Conservation (phyloP, 2,797 vertebrate genomes). For the Helostoma temminkii region DNA sequence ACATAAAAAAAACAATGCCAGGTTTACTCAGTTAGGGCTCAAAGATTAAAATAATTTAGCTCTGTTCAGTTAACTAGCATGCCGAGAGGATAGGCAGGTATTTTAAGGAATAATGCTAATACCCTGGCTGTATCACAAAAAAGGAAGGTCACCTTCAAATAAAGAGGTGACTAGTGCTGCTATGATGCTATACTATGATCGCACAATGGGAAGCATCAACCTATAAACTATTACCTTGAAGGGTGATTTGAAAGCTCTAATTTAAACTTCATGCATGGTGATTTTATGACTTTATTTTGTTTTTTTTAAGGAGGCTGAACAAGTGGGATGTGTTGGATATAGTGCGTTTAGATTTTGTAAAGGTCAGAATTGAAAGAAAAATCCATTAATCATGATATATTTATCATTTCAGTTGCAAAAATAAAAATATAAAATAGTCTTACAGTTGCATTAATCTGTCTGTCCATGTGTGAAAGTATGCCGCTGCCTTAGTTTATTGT, state of each 20-base stretch:
- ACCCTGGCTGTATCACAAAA: neutral
- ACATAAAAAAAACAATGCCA: slow-evolving; percentile 44
- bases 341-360: slow-evolving; percentile 15
- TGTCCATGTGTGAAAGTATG: slow-evolving; percentile 2
- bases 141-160: slow-evolving; percentile 32
- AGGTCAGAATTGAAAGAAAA: neutral
- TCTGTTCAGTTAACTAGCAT: slow-evolving; percentile 40
- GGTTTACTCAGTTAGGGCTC: slow-evolving; percentile 47
- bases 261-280: slow-evolving; percentile 24
- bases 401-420: slow-evolving; percentile 10
- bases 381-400: neutral
- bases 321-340: slow-evolving; percentile 7
- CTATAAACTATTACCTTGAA: slow-evolving; percentile 54
- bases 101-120: slow-evolving; percentile 37
- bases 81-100: slow-evolving; percentile 33
- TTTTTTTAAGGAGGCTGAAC: slow-evolving; percentile 10
- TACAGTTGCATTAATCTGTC: neutral
- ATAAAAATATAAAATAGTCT: too few relatives aligned
- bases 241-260: slow-evolving; percentile 13
- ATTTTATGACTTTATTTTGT: slow-evolving; percentile 46
- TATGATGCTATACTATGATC: slow-evolving; percentile 14
- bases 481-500: neutral
- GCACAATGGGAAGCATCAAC: slow-evolving; percentile 37
- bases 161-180: slow-evolving; percentile 2
- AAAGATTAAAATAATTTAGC: slow-evolving; percentile 65